Evolutionary conservation across 1,140 invertebrate species (phyloP).

Genomic region (Medauroidea extradentata): DNA sequence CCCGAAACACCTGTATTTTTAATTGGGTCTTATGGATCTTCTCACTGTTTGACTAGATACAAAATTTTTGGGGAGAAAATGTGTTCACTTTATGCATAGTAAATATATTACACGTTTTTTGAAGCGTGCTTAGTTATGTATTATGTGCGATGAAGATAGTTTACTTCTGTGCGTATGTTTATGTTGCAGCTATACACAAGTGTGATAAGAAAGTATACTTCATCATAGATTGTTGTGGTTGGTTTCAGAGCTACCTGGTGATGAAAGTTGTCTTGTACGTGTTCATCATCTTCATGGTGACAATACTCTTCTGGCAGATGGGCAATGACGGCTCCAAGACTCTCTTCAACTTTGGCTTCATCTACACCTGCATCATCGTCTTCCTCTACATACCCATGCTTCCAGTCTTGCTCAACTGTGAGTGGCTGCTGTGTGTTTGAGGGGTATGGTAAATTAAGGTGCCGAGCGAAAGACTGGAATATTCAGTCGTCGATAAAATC

Average conservation of each 20-base stretch:
- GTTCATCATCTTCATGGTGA: constrained; percentile 65
- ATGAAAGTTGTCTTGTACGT: constrained; percentile 62
- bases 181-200: constrained; percentile 8
- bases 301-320: constrained; percentile 61
- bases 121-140: no score
- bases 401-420: constrained; percentile 71
- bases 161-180: no score
- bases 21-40: no score
- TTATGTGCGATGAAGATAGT: no score
- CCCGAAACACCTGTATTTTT: no score
- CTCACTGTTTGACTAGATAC: no score
- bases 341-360: constrained; percentile 78
- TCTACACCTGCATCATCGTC: constrained; percentile 68
- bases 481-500: no score
- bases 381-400: constrained; percentile 77
- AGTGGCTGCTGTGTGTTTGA: constrained; percentile 37
- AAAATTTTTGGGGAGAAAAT: no score
- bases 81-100: no score
- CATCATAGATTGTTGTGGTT: constrained; percentile 18
- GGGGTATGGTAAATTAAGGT: no score
- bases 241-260: constrained; percentile 62
- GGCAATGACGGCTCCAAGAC: constrained; percentile 74
- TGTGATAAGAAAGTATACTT: not conserved
- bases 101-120: no score
- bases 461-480: no score